Conservation (phyloP, 2,797 vertebrate genomes). For the Periophthalmus magnuspinnatus region DNA sequence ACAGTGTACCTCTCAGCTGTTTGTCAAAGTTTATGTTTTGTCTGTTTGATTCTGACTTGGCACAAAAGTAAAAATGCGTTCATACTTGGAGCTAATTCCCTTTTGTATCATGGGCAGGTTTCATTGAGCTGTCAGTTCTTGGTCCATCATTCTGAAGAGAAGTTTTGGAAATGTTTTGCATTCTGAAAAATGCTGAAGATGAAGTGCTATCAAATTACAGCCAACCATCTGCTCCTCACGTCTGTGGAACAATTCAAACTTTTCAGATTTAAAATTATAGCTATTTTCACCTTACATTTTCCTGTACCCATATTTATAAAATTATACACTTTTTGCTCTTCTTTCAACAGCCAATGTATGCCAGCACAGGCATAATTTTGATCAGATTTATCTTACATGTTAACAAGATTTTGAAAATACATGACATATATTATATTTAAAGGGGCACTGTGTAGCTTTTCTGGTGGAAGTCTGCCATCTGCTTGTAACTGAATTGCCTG, state of each 20-base stretch:
- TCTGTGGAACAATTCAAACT: not conserved
- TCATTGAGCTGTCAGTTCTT: not conserved
- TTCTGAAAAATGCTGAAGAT: not conserved
- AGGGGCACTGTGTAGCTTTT: no score
- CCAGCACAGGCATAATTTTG: not conserved
- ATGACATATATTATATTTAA: no score
- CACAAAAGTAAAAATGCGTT: no score
- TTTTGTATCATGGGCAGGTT: no score
- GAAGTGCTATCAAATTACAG: slow-evolving; percentile 1
- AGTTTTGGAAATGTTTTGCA: not conserved
- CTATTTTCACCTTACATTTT: not conserved
- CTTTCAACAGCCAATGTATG: not conserved
- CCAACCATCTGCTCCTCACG: slow-evolving; percentile 34
- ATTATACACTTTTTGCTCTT: not conserved
- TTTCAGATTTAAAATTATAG: not conserved
- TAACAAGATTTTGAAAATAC: no score
- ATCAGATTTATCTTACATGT: not conserved
- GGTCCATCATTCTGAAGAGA: not conserved
- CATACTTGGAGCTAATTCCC: no score
- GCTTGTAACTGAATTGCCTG: no score
- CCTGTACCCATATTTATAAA: not conserved
- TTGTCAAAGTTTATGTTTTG: not conserved
- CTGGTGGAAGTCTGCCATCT: no score
- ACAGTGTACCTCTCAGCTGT: slow-evolving; percentile 10
- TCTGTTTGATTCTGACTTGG: not conserved